Percentiles rank a stretch among this genome's conserved stretches.
Conservation (phyloP, 1,140 invertebrate genomes). For the Metopolophium dirhodum region DNA sequence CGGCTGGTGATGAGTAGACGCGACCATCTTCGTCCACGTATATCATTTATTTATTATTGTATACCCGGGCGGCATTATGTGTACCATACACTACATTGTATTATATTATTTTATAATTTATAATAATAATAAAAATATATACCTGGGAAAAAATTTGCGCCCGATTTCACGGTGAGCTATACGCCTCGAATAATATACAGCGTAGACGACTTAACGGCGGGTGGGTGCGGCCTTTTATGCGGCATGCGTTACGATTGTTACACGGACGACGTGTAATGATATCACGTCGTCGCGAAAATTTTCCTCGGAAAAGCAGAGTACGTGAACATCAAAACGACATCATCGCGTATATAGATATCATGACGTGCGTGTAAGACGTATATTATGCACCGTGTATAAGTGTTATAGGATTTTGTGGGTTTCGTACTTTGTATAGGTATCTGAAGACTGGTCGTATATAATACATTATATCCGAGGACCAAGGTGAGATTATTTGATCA, state of each 20-base stretch:
- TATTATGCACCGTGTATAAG: neutral
- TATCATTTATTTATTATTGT: neutral
- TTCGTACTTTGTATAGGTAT: neutral
- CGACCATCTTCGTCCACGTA: neutral
- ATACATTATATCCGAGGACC: too few species aligned
- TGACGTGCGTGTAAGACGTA: neutral
- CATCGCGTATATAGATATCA: neutral
- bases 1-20: neutral
- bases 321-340: neutral
- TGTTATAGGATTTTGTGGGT: neutral
- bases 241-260: neutral
- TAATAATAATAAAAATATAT: too few species aligned
- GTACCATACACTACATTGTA: neutral
- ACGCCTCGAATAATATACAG: neutral
- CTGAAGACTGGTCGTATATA: neutral
- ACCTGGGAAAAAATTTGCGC: neutral
- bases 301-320: neutral
- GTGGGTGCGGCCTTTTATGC: neutral
- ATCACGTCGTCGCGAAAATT: neutral
- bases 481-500: neutral
- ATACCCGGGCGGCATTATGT: neutral
- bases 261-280: neutral
- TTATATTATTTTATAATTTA: neutral
- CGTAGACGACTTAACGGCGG: neutral
- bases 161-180: neutral